Evolutionary conservation across 2,113 vertebrate species (phyloP), one percentile per base, ranked within the genome.

Genomic region (Actinemys pallida): DNA sequence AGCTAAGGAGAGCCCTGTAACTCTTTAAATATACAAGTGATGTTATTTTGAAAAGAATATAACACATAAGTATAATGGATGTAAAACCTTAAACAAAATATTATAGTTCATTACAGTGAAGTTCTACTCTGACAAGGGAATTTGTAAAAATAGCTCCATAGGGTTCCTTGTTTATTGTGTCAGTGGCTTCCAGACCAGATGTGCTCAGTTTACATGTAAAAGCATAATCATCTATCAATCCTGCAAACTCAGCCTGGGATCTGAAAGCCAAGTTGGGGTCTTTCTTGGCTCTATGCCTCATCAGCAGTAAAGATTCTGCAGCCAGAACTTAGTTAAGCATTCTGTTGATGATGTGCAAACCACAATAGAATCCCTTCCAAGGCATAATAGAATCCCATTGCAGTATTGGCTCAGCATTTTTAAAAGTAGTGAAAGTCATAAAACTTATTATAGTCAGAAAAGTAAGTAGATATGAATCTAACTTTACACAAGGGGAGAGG

Each of bases 401-500:
- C 80, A 94, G 31, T 92, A 52, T 31, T 83, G 62, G 31, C 31
- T n/a, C 16, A n/a, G 35, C 25, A 78, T 16, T 93, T 94, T 45
- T 56, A 93, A 90, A 42, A 91, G 10, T 29, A 75, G 8, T 62
- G 25, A 86, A 76, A 20, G 7, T 86, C 75, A 86, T 89, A 94
- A 94, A 95, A 83, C 87, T 47, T 19, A n/a, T 86, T 96, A 59
- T 83, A 47, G 16, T 83, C 69, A 56, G 62, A 88, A 78, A 93
- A 90, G 39, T 82, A 78, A 93, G 29, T 69, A 72, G 87, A 45
- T 76, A 42, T 7, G 20, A 24, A 19, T 95, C 42, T 47, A 86
- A 69, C 90, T 83, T 17, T 45, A 39, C 0, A 0, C 2, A 53
- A 75, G 6, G 10, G 1, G 50, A 92, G 69, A 65, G 14, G 56